These are phyloP conservation scores for Buathra laborator DNA, from an alignment of 2,888 invertebrate species.

Conservation along the genomic window DNA sequence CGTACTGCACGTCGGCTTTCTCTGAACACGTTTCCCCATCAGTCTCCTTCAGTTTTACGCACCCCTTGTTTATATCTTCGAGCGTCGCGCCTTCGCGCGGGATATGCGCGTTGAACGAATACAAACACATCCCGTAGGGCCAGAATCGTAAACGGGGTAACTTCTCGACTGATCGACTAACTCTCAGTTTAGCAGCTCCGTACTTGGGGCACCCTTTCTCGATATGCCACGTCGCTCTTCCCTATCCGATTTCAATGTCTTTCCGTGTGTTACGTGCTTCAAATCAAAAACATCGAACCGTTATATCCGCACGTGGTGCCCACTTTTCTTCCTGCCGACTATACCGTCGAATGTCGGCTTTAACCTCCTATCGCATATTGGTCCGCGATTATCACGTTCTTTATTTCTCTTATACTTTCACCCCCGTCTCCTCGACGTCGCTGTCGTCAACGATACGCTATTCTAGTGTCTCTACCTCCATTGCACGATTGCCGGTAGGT, in stretches of 20 bases:
- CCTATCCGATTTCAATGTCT: constrained; percentile 84
- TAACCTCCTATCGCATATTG: constrained; percentile 26
- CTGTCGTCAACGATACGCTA: neutral
- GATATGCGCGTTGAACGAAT: constrained; percentile 13
- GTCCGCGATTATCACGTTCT: constrained; percentile 23
- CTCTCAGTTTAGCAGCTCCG: constrained; percentile 5
- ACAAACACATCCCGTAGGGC: neutral
- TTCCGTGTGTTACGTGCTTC: constrained; percentile 81
- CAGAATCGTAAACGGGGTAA: neutral
- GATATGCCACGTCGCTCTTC: constrained; percentile 69
- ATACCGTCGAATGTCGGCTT: constrained; percentile 24
- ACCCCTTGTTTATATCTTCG: neutral
- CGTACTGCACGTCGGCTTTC: neutral
- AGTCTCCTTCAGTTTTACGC: neutral
- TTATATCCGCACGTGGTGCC: constrained; percentile 80
- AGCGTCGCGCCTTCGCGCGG: neutral
- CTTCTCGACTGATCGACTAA: neutral
- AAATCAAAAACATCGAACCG: constrained; percentile 82
- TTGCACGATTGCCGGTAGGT: constrained; percentile 1
- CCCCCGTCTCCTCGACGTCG: neutral
- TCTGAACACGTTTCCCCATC: neutral
- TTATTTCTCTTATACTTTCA: constrained; percentile 11
- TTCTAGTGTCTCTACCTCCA: constrained; percentile 10
- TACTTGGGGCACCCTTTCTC: neutral
- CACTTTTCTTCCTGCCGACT: constrained; percentile 74